phyloP scores from a whole-genome alignment of 2,888 invertebrate species.

The Drosophila gaucha region DNA sequence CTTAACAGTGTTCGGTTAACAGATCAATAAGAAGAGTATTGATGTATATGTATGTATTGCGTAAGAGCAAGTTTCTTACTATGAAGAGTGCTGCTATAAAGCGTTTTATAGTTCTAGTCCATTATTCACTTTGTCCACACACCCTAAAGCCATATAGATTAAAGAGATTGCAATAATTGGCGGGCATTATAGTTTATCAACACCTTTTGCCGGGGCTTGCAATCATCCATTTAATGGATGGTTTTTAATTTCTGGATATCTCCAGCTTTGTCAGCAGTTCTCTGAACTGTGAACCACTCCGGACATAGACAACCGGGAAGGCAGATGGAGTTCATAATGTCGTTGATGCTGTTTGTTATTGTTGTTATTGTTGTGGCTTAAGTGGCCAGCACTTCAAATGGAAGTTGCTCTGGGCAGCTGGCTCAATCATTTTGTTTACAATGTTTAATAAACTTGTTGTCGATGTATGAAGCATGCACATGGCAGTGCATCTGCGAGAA shows the following conservation, averaged over 20 bases:
- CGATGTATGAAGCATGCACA: constrained; percentile 43
- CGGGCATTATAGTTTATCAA: constrained; percentile 8
- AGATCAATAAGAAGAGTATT: not conserved
- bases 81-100: too few species aligned
- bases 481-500: constrained; percentile 26
- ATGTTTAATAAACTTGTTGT: constrained; percentile 51
- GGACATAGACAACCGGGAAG: constrained; percentile 12
- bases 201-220: not conserved
- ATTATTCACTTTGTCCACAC: not conserved
- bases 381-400: constrained; percentile 51
- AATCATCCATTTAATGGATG: constrained; percentile 15
- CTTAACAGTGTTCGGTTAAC: not conserved
- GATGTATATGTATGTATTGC: too few species aligned
- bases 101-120: not conserved
- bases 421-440: constrained; percentile 67
- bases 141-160: constrained; percentile 1
- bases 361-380: constrained; percentile 29
- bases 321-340: constrained; percentile 12
- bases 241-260: constrained; percentile 21
- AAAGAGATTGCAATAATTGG: not conserved
- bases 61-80: too few species aligned
- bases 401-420: constrained; percentile 25
- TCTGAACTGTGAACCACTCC: constrained; percentile 37
- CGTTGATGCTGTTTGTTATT: too few species aligned
- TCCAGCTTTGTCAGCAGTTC: constrained; percentile 22